Conservation (phyloP, 2,797 vertebrate genomes). For the Sparus aurata region DNA sequence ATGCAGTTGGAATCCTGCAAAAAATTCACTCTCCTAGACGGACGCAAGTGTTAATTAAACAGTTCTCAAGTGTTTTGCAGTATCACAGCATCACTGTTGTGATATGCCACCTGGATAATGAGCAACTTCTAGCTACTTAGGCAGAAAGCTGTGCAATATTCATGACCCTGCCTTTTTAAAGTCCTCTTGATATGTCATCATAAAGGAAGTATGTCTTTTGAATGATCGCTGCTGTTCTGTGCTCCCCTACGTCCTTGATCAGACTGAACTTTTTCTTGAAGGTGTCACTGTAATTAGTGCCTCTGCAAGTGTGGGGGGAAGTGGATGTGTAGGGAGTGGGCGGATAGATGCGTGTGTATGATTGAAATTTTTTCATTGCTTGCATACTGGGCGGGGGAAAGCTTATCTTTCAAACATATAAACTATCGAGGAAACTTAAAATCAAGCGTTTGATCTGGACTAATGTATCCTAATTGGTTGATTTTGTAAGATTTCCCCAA, state of each 20-base stretch:
- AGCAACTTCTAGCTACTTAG: slow-evolving; percentile 17
- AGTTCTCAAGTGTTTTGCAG: slow-evolving; percentile 32
- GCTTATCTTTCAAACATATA: slow-evolving; percentile 22
- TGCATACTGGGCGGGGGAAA: slow-evolving; percentile 32
- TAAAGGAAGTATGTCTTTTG: slow-evolving; percentile 50
- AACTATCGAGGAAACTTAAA: slow-evolving; percentile 20
- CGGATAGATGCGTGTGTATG: slow-evolving; percentile 36
- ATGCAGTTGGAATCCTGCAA: slow-evolving; percentile 49
- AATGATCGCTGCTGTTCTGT: slow-evolving; percentile 33
- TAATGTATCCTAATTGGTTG: not conserved
- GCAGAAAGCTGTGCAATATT: slow-evolving; percentile 50
- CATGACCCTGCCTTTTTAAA: slow-evolving; percentile 42
- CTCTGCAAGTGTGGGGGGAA: slow-evolving; percentile 35
- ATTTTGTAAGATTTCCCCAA: not conserved
- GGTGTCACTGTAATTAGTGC: slow-evolving; percentile 66
- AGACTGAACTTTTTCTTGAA: slow-evolving; percentile 61
- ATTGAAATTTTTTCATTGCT: slow-evolving; percentile 29
- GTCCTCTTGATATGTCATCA: slow-evolving; percentile 42
- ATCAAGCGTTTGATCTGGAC: slow-evolving; percentile 9
- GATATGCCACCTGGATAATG: slow-evolving; percentile 25
- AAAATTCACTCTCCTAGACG: slow-evolving; percentile 38
- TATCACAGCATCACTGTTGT: slow-evolving; percentile 31
- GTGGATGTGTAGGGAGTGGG: slow-evolving; percentile 49
- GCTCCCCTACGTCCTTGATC: slow-evolving; percentile 58
- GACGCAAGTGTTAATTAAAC: slow-evolving; percentile 64